Percentiles rank a stretch among this genome's conserved stretches.
phyloP scores from a whole-genome alignment of 2,888 invertebrate genomes.

The Spodoptera littoralis region DNA sequence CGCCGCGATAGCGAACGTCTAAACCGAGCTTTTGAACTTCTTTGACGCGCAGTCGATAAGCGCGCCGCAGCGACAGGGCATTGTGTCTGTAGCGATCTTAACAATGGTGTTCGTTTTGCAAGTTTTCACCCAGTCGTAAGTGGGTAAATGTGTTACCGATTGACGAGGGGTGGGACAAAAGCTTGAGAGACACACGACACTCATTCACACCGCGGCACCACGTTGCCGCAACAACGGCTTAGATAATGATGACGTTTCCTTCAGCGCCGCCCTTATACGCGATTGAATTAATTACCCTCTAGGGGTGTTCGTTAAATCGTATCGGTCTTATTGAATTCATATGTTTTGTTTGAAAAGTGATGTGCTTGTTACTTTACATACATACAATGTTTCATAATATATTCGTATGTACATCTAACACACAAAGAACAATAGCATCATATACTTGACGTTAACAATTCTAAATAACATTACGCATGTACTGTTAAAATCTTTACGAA shows the following conservation, averaged over 20 bases:
- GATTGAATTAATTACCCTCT: constrained; percentile 68
- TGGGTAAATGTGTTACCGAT: constrained; percentile 88
- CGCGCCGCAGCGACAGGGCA: constrained; percentile 67
- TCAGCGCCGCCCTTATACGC: constrained; percentile 60
- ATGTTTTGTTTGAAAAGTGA: constrained; percentile 32
- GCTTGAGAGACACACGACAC: constrained; percentile 58
- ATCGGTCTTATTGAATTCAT: constrained; percentile 50
- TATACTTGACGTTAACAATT: no score
- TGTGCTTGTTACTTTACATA: constrained; percentile 11
- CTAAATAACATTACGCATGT: no score
- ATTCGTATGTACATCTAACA: no score
- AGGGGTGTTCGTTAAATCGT: constrained; percentile 53
- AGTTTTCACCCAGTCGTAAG: constrained; percentile 85
- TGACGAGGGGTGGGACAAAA: constrained; percentile 77
- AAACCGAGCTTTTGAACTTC: constrained; percentile 87
- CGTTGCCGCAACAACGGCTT: constrained; percentile 73
- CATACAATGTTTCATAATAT: background rate
- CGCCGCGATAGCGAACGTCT: constrained; percentile 76
- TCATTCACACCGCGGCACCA: constrained; percentile 63
- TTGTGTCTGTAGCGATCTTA: constrained; percentile 69
- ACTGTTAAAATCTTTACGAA: no score
- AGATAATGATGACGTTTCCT: constrained; percentile 81
- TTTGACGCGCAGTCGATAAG: constrained; percentile 87
- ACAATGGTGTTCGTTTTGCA: constrained; percentile 85
- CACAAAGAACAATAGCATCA: no score